A percentile compares a stretch with the other conserved stretches of the same genome.
phyloP scores from a whole-genome alignment of 2,113 vertebrate species.

The Brachyistius frenatus region DNA sequence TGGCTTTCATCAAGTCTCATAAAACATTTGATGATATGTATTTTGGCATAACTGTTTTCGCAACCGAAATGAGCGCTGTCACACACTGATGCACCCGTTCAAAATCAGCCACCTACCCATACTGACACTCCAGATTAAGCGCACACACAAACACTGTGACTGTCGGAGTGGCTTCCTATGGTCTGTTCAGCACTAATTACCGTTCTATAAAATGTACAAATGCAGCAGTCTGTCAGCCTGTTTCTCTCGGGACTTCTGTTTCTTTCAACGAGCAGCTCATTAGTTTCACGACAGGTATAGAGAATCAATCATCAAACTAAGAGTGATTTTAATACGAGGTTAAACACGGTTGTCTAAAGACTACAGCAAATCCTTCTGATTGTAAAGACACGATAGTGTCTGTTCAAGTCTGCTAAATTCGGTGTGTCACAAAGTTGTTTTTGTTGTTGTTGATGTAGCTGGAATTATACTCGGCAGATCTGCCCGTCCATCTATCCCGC shows the following conservation, averaged over 20 bases:
- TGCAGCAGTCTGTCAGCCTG: slow-evolving; percentile 1
- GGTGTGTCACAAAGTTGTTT: not conserved
- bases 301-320: not conserved
- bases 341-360: not conserved
- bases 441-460: not conserved
- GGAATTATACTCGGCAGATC: too few relatives aligned
- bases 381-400: not conserved
- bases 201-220: slow-evolving; percentile 39
- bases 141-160: not conserved
- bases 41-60: slow-evolving; percentile 22
- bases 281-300: not conserved
- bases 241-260: slow-evolving; percentile 6
- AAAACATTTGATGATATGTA: slow-evolving; percentile 17
- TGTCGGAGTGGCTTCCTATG: slow-evolving; percentile 24
- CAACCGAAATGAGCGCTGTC: slow-evolving; percentile 33
- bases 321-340: slow-evolving; percentile 6
- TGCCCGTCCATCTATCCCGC: too few relatives aligned
- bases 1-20: slow-evolving; percentile 18
- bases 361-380: not conserved
- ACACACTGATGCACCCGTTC: slow-evolving; percentile 17
- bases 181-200: slow-evolving; percentile 51
- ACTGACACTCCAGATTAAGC: not conserved
- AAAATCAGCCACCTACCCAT: slow-evolving; percentile 20
- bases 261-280: slow-evolving; percentile 22
- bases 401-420: not conserved